phyloP scores from a whole-genome alignment of 2,888 invertebrate species.

The Troglohyphantes excavatus region DNA sequence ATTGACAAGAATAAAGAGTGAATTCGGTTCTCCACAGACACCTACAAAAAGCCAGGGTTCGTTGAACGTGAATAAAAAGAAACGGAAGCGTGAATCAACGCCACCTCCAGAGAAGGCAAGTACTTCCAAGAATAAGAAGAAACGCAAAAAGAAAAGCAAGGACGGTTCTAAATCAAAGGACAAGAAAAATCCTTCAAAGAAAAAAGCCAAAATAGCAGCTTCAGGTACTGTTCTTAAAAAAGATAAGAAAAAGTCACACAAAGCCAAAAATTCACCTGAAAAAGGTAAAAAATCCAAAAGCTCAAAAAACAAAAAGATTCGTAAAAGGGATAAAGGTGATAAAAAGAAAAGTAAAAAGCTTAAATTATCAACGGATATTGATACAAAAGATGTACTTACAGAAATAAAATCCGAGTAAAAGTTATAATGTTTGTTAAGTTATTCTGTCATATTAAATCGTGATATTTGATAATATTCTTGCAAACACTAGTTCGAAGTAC shows the following conservation, averaged over 20 bases:
- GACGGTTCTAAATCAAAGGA: background rate
- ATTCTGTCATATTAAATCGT: background rate
- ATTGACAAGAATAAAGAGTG: background rate
- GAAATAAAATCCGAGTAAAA: constrained; percentile 27
- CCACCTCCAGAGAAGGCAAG: background rate
- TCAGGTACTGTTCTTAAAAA: constrained; percentile 31
- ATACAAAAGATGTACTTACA: background rate
- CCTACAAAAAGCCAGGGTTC: background rate
- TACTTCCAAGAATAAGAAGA: background rate
- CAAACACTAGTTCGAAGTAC: too few species aligned
- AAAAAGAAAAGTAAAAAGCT: constrained; percentile 6
- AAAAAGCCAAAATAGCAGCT: constrained; percentile 9
- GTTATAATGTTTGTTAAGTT: background rate
- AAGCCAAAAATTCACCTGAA: background rate
- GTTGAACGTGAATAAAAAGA: background rate
- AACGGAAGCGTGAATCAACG: background rate
- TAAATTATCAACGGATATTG: background rate
- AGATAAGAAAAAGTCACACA: constrained; percentile 26
- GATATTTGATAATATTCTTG: too few species aligned
- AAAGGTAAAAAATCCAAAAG: background rate
- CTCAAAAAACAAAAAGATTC: constrained; percentile 17
- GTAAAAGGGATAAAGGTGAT: constrained; percentile 9
- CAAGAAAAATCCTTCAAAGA: background rate
- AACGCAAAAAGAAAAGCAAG: background rate
- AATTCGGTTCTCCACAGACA: background rate